A percentile compares a stretch with the other conserved stretches of the same genome.
Evolutionary conservation across 92 coral and sea anemone genomes (phyloP).

Genomic region (Actinostola sp.): DNA sequence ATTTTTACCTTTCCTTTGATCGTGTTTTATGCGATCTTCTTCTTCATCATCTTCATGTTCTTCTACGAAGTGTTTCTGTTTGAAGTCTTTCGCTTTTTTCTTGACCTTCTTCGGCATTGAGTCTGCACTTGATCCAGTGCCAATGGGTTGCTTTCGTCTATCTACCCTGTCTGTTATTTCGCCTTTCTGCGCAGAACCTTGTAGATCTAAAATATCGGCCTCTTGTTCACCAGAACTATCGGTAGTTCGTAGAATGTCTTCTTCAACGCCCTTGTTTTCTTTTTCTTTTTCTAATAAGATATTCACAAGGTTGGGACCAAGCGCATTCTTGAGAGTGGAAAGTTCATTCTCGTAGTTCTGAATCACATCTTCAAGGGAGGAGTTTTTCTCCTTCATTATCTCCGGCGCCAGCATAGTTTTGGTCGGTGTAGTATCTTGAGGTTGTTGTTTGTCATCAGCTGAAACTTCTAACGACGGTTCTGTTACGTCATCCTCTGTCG

Average conservation of each 20-base stretch:
- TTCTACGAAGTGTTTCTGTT: no score
- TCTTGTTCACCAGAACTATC: background rate
- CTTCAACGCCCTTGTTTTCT: background rate
- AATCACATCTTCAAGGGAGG: slow-evolving; percentile 37
- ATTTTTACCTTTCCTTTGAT: no score
- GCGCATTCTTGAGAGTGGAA: slow-evolving; percentile 8
- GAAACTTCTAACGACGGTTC: no score
- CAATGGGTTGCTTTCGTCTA: background rate
- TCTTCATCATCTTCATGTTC: no score
- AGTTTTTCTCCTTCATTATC: slow-evolving; percentile 14
- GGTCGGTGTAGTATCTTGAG: no score
- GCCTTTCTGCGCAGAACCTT: background rate
- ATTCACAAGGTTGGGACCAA: slow-evolving; percentile 39
- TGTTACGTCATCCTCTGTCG: no score
- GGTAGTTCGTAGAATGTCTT: no score
- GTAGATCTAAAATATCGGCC: no score
- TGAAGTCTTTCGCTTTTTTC: no score
- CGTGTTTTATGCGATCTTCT: background rate
- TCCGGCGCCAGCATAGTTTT: slow-evolving; percentile 11
- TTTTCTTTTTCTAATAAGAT: background rate
- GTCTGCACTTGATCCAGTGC: no score
- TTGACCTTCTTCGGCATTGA: no score
- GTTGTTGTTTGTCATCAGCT: background rate
- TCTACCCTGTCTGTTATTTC: background rate
- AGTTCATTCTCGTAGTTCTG: slow-evolving; percentile 52